Base-by-base conservation (phyloP, 1,140 invertebrate species). In the Trypoxylus dichotomus region DNA sequence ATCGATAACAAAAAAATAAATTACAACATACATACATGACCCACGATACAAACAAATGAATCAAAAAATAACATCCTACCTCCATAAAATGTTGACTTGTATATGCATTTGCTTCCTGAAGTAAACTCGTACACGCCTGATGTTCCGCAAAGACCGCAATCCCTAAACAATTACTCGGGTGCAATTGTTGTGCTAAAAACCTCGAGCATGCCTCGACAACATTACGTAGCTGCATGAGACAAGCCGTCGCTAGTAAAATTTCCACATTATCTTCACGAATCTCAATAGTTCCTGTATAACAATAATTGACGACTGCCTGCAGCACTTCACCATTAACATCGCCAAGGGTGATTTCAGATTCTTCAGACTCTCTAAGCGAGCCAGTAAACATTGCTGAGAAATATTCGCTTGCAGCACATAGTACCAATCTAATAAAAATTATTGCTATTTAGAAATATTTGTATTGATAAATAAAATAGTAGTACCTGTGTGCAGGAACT, bases 361-460 rank as follows among this genome's bases (percentile, higher is more conserved):
- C 92, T 75, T 90, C 91, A n/a, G 95, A 91, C 89, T 98, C 96
- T 82, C 92, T 88, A 75, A 98, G 87, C 79, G 93, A 92, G 80
- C 93, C 94, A 29, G 95, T 97, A 85, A 98, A 98, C 96, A 98
- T 98, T 60, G 95, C 96, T 72, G 94, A 92, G 89, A 98, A 98
- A 87, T 98, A 98, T 87, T 97, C 95, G 82, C 95, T 97, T 68
- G 94, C 94, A 77, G 96, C 94, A 83, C 94, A 94, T 68, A 98
- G 89, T 76, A 98, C 94, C 77, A 97, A 87, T 85, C 91, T 92
- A 82, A 84, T 87, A 77, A 88, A 90, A 85, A 83, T 83, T 29
- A 27, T 37, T 8, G 0, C 10, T 37, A 37, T 37, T 37, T 37
- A 37, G 10, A 7, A 37, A 37, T 37, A 8, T 8, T 8, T 7